Conservation (phyloP, 2,797 vertebrate species). For the Fistularia commersonii region DNA sequence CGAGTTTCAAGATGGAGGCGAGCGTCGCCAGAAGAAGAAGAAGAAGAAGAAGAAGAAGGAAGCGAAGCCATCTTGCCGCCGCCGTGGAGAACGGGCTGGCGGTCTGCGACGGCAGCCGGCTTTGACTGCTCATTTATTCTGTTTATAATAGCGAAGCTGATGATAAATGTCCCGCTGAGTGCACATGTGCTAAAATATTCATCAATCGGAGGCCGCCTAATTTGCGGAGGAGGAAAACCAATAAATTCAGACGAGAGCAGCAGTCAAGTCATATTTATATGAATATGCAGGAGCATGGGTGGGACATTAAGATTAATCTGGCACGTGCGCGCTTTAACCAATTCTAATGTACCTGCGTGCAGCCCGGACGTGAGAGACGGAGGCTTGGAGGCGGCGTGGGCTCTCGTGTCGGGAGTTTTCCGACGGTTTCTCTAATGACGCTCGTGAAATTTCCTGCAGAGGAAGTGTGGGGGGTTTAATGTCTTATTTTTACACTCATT, state of each 20-base stretch:
- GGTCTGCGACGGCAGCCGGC: slow-evolving; percentile 48
- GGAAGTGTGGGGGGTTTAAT: too few species aligned
- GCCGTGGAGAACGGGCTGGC: slow-evolving; percentile 25
- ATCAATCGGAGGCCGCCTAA: slow-evolving; percentile 85
- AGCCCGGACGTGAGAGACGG: slow-evolving; percentile 34
- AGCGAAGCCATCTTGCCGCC: slow-evolving; percentile 23
- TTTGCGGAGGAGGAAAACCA: slow-evolving; percentile 77
- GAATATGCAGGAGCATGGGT: slow-evolving; percentile 73
- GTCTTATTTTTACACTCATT: too few species aligned
- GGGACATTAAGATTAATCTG: slow-evolving; percentile 76
- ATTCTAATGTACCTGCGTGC: slow-evolving; percentile 45
- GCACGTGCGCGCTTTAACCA: slow-evolving; percentile 54
- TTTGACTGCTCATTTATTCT: slow-evolving; percentile 98
- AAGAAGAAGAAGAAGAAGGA: slow-evolving; percentile 24
- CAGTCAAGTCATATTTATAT: slow-evolving; percentile 78
- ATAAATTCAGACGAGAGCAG: slow-evolving; percentile 76
- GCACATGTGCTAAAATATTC: slow-evolving; percentile 99
- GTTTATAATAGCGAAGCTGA: slow-evolving; percentile 90
- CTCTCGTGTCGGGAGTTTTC: slow-evolving; percentile 20
- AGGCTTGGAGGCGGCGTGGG: slow-evolving; percentile 33
- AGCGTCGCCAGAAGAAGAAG: too few species aligned
- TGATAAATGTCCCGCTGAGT: slow-evolving; percentile 96
- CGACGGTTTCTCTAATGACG: slow-evolving; percentile 40
- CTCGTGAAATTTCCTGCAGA: slow-evolving; percentile 35
- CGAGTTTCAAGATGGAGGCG: too few species aligned